These are phyloP conservation scores for Turritopsis rubra DNA, from an alignment of 30 jellyfish, hydroid and myxozoan genomes.

Conservation along the genomic window DNA sequence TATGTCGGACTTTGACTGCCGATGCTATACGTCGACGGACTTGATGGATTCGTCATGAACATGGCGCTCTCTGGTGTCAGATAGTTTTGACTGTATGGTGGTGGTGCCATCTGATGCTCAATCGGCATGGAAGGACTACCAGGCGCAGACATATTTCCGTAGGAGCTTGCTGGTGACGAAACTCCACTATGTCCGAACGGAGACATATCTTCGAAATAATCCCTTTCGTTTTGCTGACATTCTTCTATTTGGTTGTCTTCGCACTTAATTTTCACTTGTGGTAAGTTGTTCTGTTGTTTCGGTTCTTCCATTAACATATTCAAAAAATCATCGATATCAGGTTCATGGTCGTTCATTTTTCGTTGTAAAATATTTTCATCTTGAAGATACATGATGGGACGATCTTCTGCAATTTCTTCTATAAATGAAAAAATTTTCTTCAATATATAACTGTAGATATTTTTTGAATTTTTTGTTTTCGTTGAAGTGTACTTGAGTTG, in stretches of 20 bases:
- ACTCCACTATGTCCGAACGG: slow-evolving; percentile 19
- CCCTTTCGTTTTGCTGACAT: background rate
- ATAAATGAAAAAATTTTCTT: background rate
- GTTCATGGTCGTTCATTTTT: slow-evolving; percentile 2
- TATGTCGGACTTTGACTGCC: slow-evolving; percentile 21
- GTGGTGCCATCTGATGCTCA: background rate
- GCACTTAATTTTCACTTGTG: slow-evolving; percentile 23
- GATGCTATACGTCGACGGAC: background rate
- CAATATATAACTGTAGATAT: background rate
- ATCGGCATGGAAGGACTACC: slow-evolving; percentile 20
- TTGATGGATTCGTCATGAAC: background rate
- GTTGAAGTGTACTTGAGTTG: background rate
- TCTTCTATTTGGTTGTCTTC: background rate
- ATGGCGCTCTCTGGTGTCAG: slow-evolving; percentile 27
- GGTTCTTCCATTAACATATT: slow-evolving; percentile 34
- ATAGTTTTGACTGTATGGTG: slow-evolving; percentile 19
- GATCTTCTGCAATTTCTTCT: background rate
- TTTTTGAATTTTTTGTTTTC: background rate
- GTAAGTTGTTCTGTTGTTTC: slow-evolving; percentile 15
- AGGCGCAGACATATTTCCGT: slow-evolving; percentile 28
- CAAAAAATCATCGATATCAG: slow-evolving; percentile 30
- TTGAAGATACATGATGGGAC: slow-evolving; percentile 6
- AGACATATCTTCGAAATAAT: slow-evolving; percentile 16
- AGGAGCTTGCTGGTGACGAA: slow-evolving; percentile 39
- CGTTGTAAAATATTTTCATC: background rate